These are phyloP conservation scores for Spondyliosoma cantharus DNA, from an alignment of 2,797 vertebrate genomes.

Conservation along the genomic window DNA sequence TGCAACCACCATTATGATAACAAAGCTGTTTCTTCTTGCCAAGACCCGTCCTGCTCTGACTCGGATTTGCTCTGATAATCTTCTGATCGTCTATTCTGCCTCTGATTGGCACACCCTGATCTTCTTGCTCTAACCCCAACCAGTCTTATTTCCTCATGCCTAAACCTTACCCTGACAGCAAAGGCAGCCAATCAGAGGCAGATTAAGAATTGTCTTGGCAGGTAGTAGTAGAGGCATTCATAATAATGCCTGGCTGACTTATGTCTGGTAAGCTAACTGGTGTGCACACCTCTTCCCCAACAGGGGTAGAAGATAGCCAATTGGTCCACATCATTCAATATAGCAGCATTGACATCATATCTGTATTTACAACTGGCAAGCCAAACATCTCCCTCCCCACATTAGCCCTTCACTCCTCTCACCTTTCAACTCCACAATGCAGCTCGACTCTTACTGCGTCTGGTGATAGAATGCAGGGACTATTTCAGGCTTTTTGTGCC, in stretches of 20 bases:
- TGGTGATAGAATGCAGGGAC: slow-evolving; percentile 49
- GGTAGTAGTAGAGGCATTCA: too few species aligned
- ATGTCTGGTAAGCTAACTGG: background rate
- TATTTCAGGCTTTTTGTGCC: slow-evolving; percentile 45
- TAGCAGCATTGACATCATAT: slow-evolving; percentile 23
- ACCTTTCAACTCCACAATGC: slow-evolving; percentile 57
- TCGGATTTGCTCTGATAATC: too few species aligned
- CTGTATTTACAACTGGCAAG: slow-evolving; percentile 9
- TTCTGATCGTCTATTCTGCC: too few species aligned
- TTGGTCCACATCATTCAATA: background rate
- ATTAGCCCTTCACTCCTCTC: slow-evolving; percentile 46
- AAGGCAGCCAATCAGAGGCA: too few species aligned
- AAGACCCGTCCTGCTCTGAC: too few species aligned
- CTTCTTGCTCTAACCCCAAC: too few species aligned
- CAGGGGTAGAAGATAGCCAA: background rate
- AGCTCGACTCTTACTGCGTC: slow-evolving; percentile 31
- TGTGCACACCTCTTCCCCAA: background rate
- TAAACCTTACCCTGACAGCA: too few species aligned
- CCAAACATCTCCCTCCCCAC: slow-evolving; percentile 11
- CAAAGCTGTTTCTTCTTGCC: too few species aligned
- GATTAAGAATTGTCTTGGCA: too few species aligned
- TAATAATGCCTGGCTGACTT: background rate
- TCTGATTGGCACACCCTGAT: too few species aligned
- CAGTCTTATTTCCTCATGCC: too few species aligned
- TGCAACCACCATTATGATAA: too few species aligned